These are phyloP conservation scores for Falco naumanni DNA, from an alignment of 2,797 vertebrate genomes.

Conservation along the genomic window DNA sequence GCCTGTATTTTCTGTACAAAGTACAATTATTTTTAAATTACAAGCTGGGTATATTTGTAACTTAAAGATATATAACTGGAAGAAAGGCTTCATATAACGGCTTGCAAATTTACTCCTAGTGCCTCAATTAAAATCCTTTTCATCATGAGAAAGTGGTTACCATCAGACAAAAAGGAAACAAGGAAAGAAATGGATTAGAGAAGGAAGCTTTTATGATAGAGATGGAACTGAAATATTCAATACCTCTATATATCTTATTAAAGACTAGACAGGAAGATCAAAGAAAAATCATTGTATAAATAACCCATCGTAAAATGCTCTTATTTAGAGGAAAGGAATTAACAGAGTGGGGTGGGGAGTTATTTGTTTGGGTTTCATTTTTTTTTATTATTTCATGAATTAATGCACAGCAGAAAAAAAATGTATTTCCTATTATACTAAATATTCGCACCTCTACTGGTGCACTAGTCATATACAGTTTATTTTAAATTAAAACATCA, in stretches of 20 bases:
- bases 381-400: conserved; percentile 33
- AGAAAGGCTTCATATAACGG: conserved; percentile 74
- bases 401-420: background rate
- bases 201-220: conserved; percentile 61
- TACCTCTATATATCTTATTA: conserved; percentile 25
- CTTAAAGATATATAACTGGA: conserved; percentile 75
- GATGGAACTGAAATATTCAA: conserved; percentile 51
- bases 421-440: background rate
- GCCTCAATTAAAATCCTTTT: conserved; percentile 82
- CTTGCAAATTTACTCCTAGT: conserved; percentile 76
- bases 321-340: conserved; percentile 37
- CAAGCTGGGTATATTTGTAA: conserved; percentile 76
- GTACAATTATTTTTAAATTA: conserved; percentile 80
- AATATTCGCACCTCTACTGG: conserved; percentile 27
- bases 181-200: conserved; percentile 14
- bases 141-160: conserved; percentile 52
- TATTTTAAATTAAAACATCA: conserved; percentile 69
- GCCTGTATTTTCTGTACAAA: conserved; percentile 76
- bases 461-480: conserved; percentile 18
- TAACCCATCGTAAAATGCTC: conserved; percentile 7
- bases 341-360: background rate
- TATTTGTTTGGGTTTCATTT: conserved; percentile 57
- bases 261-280: conserved; percentile 57
- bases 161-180: conserved; percentile 25
- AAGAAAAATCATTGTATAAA: conserved; percentile 55